phyloP scores from a whole-genome alignment of 2,797 vertebrate genomes.

The Triplophysa yarkandensis region DNA sequence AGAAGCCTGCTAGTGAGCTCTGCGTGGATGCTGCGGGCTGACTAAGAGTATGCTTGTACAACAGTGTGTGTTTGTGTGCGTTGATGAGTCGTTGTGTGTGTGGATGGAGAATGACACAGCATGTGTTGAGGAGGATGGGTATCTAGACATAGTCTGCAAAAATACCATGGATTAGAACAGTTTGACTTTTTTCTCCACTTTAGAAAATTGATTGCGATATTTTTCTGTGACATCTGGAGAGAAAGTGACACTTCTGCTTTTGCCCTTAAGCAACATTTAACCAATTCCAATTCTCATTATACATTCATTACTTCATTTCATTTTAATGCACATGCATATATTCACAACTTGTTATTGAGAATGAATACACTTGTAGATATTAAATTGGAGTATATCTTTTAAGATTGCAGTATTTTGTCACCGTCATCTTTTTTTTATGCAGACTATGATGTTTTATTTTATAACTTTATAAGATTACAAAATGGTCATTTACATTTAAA shows the following conservation, averaged over 20 bases:
- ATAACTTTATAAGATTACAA: not conserved
- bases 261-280: conserved; percentile 11
- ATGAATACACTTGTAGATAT: not conserved
- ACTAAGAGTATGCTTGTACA: conserved; percentile 44
- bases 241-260: conserved; percentile 1
- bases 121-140: conserved; percentile 20
- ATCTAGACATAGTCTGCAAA: conserved; percentile 11
- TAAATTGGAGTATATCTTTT: not conserved
- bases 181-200: not conserved
- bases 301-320: not conserved
- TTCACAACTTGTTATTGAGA: not conserved
- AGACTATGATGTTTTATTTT: not conserved
- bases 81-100: conserved; percentile 25
- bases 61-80: conserved; percentile 15
- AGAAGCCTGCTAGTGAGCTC: conserved; percentile 34
- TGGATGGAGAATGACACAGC: conserved; percentile 21
- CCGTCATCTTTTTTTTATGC: not conserved
- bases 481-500: too few species aligned
- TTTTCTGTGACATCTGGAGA: not conserved
- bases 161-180: not conserved
- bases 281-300: conserved; percentile 20
- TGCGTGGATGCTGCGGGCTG: conserved; percentile 37
- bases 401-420: not conserved
- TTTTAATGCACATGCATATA: conserved; percentile 13
- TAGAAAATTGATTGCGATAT: not conserved